Base-by-base conservation (phyloP, 2,113 vertebrate genomes). In the Nibea albiflora region DNA sequence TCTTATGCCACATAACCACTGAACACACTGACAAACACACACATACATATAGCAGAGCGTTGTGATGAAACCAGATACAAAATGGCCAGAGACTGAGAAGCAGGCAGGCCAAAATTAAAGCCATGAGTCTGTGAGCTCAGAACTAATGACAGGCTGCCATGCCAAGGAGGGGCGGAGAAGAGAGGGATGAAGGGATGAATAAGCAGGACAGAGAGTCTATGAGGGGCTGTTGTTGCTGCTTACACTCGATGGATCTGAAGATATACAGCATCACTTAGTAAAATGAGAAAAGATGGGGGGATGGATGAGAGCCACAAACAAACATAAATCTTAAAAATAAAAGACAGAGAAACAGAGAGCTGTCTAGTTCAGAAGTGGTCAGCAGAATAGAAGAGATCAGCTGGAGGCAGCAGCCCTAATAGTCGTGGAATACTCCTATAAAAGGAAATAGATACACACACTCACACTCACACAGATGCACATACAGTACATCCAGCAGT, bases 111-210 rank as follows among this genome's bases (percentile, higher is more conserved):
- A 76, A 86, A 88, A 93, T 90, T 73, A 89, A 89, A 91, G 85
- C 82, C 85, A 86, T 84, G 81, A 83, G 79, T 86, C 85, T 84
- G 63, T 81, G 78, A 89, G 78, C 75, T 85, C 84, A 87, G 78
- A 88, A 71, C 78, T 90, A 92, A 92, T 92, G 87, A 92, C 87
- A 90, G 88, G 65, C 78, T 86, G 78, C 83, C 66, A 81, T 85
- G 87, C 88, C 86, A 82, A 89, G 69, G 83, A 88, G 81, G 76
- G 78, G 78, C 10, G 57, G 80, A 65, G 85, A 73, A 78, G 72
- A 86, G 78, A 79, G 76, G 57, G 63, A 85, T 49, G 58, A 57
- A 78, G 75, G 71, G 67, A 79, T 74, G 64, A 85, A 84, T 57
- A 64, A 68, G 81, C 84, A 84, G 78, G 71, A 79, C 64, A 63